These are phyloP conservation scores for Gorsachius magnificus DNA, from an alignment of 2,797 vertebrate genomes.

Conservation along the genomic window DNA sequence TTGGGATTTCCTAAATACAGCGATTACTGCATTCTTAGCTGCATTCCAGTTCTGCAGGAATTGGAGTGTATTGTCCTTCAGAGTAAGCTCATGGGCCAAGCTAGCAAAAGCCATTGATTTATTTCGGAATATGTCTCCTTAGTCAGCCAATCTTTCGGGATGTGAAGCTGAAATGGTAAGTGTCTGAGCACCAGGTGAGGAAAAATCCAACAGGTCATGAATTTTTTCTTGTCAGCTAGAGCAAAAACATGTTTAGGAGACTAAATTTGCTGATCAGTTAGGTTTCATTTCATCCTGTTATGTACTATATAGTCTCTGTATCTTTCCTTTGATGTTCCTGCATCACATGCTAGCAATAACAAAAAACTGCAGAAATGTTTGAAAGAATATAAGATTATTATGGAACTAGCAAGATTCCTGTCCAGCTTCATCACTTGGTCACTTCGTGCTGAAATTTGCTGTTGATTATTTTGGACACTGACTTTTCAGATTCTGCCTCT, in stretches of 20 bases:
- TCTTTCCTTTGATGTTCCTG: not conserved
- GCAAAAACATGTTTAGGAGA: not conserved
- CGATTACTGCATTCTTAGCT: not conserved
- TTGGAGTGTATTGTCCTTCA: not conserved
- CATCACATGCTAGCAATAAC: not conserved
- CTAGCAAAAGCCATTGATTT: not conserved
- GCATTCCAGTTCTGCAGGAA: not conserved
- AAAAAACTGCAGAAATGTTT: not conserved
- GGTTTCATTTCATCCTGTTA: not conserved
- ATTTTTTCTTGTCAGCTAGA: conserved; percentile 1
- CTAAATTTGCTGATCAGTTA: not conserved
- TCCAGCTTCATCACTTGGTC: not conserved
- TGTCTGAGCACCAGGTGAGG: not conserved
- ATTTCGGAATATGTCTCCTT: not conserved
- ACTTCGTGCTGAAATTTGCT: not conserved
- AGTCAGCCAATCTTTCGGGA: not conserved
- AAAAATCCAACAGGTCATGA: not conserved
- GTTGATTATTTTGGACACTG: not conserved
- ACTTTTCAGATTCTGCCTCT: not conserved
- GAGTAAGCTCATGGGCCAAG: not conserved
- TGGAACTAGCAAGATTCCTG: not conserved
- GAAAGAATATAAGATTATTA: not conserved
- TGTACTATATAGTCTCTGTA: not conserved
- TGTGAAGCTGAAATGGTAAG: not conserved
- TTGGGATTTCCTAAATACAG: not conserved